Evolutionary conservation across 2,888 invertebrate species (phyloP).

Genomic region (Atrina japonica): DNA sequence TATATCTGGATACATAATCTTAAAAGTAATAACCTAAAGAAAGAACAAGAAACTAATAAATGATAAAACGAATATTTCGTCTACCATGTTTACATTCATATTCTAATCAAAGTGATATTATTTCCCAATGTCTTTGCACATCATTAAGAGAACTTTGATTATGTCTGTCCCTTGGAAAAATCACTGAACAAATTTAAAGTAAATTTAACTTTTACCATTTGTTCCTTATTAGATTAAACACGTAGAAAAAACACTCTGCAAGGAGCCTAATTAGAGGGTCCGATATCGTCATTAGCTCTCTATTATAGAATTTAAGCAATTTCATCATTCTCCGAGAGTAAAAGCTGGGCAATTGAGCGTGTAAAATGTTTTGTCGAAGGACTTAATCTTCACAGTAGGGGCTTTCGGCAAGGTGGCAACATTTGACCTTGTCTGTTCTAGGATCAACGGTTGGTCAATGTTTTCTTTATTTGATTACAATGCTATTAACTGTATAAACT

Average conservation of each 20-base stretch:
- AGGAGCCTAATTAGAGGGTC: slow-evolving; percentile 55
- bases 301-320: slow-evolving; percentile 49
- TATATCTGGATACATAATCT: too few species aligned
- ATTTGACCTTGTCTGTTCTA: slow-evolving; percentile 9
- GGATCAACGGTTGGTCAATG: slow-evolving; percentile 11
- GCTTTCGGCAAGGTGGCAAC: slow-evolving; percentile 20
- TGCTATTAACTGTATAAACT: slow-evolving; percentile 30
- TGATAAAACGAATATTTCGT: too few species aligned
- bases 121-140: too few species aligned
- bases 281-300: slow-evolving; percentile 60
- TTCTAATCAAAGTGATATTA: too few species aligned
- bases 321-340: slow-evolving; percentile 45
- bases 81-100: too few species aligned
- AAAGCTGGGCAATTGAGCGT: slow-evolving; percentile 59
- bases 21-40: too few species aligned
- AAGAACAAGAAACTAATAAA: too few species aligned
- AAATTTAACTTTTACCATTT: slow-evolving; percentile 11
- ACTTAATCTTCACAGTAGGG: slow-evolving; percentile 36
- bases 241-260: slow-evolving; percentile 49
- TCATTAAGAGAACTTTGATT: too few species aligned
- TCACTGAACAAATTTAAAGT: too few species aligned
- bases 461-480: slow-evolving; percentile 19
- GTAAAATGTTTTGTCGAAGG: slow-evolving; percentile 38
- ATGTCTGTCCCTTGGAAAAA: too few species aligned
- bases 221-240: slow-evolving; percentile 54